These are phyloP conservation scores for Microcebus lehilahytsara DNA, from an alignment of 2,113 vertebrate genomes.

Conservation along the genomic window DNA sequence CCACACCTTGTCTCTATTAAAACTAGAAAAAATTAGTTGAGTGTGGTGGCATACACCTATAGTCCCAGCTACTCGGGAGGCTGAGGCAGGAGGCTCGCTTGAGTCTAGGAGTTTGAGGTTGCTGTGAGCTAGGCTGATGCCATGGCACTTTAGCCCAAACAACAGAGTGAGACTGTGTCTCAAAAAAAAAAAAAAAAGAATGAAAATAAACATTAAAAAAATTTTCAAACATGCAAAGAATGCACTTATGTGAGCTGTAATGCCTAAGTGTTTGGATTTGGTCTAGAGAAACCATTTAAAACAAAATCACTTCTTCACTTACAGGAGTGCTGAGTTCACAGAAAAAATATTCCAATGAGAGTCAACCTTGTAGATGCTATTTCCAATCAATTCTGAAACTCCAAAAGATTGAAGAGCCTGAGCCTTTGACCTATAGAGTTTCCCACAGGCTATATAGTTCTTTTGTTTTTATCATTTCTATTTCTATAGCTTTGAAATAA, in stretches of 20 bases:
- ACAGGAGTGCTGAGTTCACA: conserved; percentile 14
- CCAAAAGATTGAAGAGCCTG: background rate
- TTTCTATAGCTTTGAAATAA: conserved; percentile 48
- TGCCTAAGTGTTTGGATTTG: conserved; percentile 6
- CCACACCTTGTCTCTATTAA: too few species aligned
- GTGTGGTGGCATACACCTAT: too few species aligned
- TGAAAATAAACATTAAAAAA: conserved; percentile 7
- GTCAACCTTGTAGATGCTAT: background rate
- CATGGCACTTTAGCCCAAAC: too few species aligned
- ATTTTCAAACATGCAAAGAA: conserved; percentile 20
- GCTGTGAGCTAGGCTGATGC: too few species aligned
- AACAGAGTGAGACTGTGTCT: too few species aligned
- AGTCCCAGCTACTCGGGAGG: too few species aligned
- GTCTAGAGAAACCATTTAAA: conserved; percentile 13
- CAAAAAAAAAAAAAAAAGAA: background rate
- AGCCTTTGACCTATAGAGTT: background rate
- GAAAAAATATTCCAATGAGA: conserved; percentile 21
- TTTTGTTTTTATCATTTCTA: conserved; percentile 45
- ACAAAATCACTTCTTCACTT: conserved; percentile 36
- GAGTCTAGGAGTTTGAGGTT: too few species aligned
- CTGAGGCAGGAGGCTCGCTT: too few species aligned
- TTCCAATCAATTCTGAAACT: conserved; percentile 31
- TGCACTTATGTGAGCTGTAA: background rate
- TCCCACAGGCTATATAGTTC: background rate
- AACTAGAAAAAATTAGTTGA: too few species aligned